Evolutionary conservation across 2,888 invertebrate genomes (phyloP).

Genomic region (Agelastica alni): DNA sequence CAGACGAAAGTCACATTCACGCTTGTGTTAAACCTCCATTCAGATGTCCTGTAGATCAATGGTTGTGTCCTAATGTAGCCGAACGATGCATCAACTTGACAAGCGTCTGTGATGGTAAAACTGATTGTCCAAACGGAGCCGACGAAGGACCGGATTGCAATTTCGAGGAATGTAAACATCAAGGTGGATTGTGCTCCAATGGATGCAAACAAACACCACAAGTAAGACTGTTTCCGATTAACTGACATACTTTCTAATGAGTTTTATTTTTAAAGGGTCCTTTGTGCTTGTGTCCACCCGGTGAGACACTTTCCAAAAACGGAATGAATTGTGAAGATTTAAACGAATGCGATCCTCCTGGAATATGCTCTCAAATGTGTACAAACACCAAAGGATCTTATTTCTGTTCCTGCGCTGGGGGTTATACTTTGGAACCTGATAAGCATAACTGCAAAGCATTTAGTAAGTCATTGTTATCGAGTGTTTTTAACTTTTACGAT

Average conservation of each 20-base stretch:
- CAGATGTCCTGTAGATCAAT: constrained; percentile 77
- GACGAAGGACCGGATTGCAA: constrained; percentile 94
- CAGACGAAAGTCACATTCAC: constrained; percentile 82
- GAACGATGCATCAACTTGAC: constrained; percentile 84
- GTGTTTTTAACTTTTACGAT: background rate
- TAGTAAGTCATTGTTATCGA: constrained; percentile 56
- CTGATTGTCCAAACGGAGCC: constrained; percentile 90
- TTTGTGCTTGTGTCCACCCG: constrained; percentile 85
- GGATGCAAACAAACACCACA: constrained; percentile 83
- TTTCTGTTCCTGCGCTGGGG: constrained; percentile 83
- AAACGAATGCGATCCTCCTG: constrained; percentile 88
- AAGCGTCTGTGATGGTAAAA: constrained; percentile 84
- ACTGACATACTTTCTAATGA: no score
- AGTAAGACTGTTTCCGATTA: no score
- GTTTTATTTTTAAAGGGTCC: constrained; percentile 65
- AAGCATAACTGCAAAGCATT: constrained; percentile 91
- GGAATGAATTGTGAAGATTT: constrained; percentile 76
- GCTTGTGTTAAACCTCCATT: constrained; percentile 81
- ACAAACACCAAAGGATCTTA: constrained; percentile 89
- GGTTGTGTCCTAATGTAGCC: constrained; percentile 84
- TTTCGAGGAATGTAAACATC: constrained; percentile 76
- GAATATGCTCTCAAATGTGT: constrained; percentile 89
- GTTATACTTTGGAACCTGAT: constrained; percentile 79
- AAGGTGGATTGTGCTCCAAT: constrained; percentile 78
- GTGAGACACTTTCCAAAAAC: constrained; percentile 76